phyloP scores from a whole-genome alignment of 2,888 invertebrate genomes.

The Apantesis nais region DNA sequence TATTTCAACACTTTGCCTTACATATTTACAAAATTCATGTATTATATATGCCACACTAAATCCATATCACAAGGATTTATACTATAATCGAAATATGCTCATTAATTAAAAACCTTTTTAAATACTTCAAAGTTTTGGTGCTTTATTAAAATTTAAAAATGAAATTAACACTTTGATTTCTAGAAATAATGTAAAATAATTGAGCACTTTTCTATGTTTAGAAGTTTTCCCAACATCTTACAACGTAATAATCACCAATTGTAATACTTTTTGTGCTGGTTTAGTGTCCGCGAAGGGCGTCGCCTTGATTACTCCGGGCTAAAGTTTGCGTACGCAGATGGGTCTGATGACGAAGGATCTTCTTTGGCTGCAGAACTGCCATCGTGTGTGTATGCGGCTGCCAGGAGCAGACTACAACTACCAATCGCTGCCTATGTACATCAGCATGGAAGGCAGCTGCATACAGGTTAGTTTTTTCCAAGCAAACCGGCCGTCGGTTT shows the following conservation, averaged over 20 bases:
- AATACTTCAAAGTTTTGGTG: background rate
- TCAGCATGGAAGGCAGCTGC: slow-evolving; percentile 75
- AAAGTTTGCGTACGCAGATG: slow-evolving; percentile 77
- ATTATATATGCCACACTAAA: too few species aligned
- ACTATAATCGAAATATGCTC: background rate
- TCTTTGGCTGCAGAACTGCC: slow-evolving; percentile 89
- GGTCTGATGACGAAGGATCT: slow-evolving; percentile 83
- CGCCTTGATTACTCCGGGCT: slow-evolving; percentile 73
- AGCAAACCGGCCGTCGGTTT: background rate
- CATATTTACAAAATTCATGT: too few species aligned
- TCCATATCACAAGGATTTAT: background rate
- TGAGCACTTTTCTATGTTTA: background rate
- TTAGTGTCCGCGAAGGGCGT: slow-evolving; percentile 64
- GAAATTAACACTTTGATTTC: background rate
- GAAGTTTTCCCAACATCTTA: too few species aligned
- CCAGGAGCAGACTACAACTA: slow-evolving; percentile 73
- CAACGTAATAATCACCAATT: background rate
- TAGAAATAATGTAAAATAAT: background rate
- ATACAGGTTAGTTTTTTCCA: slow-evolving; percentile 66
- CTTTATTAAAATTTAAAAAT: too few species aligned
- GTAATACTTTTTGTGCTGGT: background rate
- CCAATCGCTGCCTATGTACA: slow-evolving; percentile 80
- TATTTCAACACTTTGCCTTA: too few species aligned
- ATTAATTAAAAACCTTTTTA: background rate
- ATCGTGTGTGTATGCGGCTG: slow-evolving; percentile 92